Evolutionary conservation across 2,888 invertebrate species (phyloP).

Genomic region (Chrysomela aeneicollis): DNA sequence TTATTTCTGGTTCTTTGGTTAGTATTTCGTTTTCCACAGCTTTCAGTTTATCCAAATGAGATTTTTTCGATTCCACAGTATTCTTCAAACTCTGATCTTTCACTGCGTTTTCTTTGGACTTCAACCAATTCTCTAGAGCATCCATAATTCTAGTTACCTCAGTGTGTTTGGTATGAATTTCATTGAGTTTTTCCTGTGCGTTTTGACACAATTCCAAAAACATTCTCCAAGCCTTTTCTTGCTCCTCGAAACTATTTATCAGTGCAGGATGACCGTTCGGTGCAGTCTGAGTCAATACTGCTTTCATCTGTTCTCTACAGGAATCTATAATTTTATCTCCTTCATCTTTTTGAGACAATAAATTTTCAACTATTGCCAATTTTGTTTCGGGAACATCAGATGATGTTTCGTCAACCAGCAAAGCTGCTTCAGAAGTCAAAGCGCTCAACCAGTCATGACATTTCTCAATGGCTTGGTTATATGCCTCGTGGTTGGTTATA

Average conservation of each 20-base stretch:
- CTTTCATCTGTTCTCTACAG: conserved; percentile 75
- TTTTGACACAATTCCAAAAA: conserved; percentile 76
- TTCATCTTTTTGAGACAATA: conserved; percentile 75
- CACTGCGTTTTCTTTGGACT: conserved; percentile 82
- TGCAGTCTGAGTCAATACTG: conserved; percentile 80
- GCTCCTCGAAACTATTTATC: conserved; percentile 76
- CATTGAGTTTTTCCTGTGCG: conserved; percentile 76
- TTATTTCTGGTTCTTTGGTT: conserved; percentile 73
- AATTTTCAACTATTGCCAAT: conserved; percentile 76
- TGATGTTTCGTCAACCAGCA: conserved; percentile 79
- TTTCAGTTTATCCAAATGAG: conserved; percentile 79
- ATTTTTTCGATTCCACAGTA: conserved; percentile 81
- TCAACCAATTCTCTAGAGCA: conserved; percentile 83
- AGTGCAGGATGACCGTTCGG: conserved; percentile 78
- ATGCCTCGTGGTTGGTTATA: conserved; percentile 83
- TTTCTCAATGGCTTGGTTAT: conserved; percentile 82
- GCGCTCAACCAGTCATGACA: conserved; percentile 84
- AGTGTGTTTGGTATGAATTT: conserved; percentile 81
- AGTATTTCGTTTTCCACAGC: conserved; percentile 75
- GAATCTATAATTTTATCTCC: conserved; percentile 75
- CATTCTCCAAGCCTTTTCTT: conserved; percentile 77
- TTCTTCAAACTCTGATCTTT: conserved; percentile 90
- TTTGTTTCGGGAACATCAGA: conserved; percentile 82
- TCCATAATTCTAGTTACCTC: conserved; percentile 82
- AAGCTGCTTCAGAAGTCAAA: conserved; percentile 78